Base-by-base conservation (phyloP, 2,797 vertebrate genomes). In the Halcyon badia region DNA sequence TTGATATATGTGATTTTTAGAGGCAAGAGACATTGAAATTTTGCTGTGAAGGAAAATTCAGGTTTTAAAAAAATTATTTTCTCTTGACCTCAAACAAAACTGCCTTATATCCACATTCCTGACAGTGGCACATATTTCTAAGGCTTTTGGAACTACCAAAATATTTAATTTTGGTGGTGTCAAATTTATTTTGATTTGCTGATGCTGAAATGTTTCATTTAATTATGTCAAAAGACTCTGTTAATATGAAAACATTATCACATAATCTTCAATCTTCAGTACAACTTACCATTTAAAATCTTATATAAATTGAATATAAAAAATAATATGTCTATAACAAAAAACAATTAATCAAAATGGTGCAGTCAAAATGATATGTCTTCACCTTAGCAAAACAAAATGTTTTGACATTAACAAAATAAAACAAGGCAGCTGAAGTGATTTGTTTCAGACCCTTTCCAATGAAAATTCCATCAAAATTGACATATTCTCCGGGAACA, bases 391-490 rank as follows among this genome's bases (percentile, higher is more conserved):
- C 24, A 79, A 92, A 91, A 87, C 52, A 85, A 96, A 96, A 90
- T 80, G 35, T 92, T 96, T 93, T 90, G 89, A 94, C 76, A 42
- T 73, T 78, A 73, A 16, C 42, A 49, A 91, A 96, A 89, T 92
- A 87, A 96, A 94, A 83, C 14, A 94, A 84, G 90, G 78, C 82
- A 89, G 78, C 54, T 58, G 41, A 90, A 95, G 65, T 89, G 54
- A 89, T 94, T 93, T 90, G 51, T 92, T 97, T 94, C 52, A 54
- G 10, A n/a, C 28, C 25, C 7, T 91, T 94, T 80, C 72, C 49
- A 77, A 77, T 69, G 84, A 91, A 95, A 94, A 89, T 89, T 92
- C 85, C 72, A 87, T 95, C 71, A 91, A 49, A 94, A 92, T 91
- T 94, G 92, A 87, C 89, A 72, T 68, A 73, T 91, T 80, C 64